phyloP scores from a whole-genome alignment of 2,888 invertebrate genomes.

The Matsumyia berberina region DNA sequence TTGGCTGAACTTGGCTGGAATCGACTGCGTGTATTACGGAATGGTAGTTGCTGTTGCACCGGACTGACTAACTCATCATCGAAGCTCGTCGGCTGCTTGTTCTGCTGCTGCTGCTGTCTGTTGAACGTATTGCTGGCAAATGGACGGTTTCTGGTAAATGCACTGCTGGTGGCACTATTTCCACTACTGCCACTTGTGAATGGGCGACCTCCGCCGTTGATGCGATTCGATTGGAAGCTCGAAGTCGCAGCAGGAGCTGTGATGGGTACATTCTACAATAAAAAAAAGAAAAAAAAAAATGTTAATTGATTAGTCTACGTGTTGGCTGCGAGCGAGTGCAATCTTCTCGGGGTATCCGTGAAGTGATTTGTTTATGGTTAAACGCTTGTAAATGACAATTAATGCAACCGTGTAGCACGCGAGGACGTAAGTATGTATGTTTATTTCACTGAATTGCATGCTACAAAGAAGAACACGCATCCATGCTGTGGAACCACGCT shows the following conservation, averaged over 20 bases:
- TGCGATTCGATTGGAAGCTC: constrained; percentile 67
- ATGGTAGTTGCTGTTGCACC: constrained; percentile 79
- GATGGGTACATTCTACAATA: constrained; percentile 55
- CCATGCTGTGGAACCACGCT: neutral
- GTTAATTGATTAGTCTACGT: constrained; percentile 29
- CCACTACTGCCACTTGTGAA: constrained; percentile 79
- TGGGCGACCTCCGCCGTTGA: constrained; percentile 74
- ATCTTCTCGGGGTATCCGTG: neutral
- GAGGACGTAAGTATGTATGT: no score
- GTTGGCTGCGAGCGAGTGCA: neutral
- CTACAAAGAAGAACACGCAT: constrained; percentile 10
- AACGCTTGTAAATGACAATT: constrained; percentile 44
- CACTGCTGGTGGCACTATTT: constrained; percentile 77
- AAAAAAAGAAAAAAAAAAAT: constrained; percentile 4
- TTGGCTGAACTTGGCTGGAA: constrained; percentile 80
- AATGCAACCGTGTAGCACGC: constrained; percentile 14
- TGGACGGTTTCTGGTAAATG: constrained; percentile 79
- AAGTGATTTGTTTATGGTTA: constrained; percentile 53
- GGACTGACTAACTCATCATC: constrained; percentile 63
- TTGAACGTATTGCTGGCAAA: constrained; percentile 72
- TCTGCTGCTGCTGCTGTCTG: constrained; percentile 58
- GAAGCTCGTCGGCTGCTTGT: constrained; percentile 31
- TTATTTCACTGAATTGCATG: neutral
- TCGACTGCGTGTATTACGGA: constrained; percentile 81
- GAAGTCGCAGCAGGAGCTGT: constrained; percentile 47